Percentiles rank a stretch among this genome's conserved stretches.
Conservation (phyloP, 2,113 vertebrate species). For the Nibea albiflora region DNA sequence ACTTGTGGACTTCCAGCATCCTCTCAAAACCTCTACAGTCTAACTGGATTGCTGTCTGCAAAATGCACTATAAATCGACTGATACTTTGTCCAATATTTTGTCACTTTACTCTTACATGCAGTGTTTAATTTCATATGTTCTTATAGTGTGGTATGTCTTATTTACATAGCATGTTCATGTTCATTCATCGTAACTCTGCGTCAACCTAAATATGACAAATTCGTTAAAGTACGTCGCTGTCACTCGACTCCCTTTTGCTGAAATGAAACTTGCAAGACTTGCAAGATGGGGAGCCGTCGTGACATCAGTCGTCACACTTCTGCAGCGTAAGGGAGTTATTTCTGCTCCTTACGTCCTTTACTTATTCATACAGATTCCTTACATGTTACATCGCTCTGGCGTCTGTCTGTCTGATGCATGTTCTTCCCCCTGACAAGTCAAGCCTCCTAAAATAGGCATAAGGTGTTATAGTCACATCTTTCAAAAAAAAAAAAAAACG, state of each 20-base stretch:
- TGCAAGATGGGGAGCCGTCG: background rate
- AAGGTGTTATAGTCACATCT: background rate
- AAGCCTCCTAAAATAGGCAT: slow-evolving; percentile 1
- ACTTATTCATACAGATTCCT: slow-evolving; percentile 7
- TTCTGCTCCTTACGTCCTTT: background rate
- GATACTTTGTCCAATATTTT: too few species aligned
- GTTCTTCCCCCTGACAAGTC: background rate
- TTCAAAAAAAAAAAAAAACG: background rate
- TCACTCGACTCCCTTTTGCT: background rate
- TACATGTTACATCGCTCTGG: background rate
- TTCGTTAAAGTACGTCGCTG: too few species aligned
- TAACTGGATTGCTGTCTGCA: too few species aligned
- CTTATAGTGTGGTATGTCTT: too few species aligned
- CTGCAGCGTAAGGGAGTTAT: background rate
- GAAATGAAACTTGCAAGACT: background rate
- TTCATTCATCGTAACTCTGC: too few species aligned
- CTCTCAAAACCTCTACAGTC: too few species aligned
- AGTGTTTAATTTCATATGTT: too few species aligned
- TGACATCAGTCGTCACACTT: background rate
- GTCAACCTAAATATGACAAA: too few species aligned
- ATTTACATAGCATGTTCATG: too few species aligned
- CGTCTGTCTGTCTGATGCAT: background rate
- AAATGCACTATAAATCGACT: too few species aligned
- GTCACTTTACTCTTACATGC: too few species aligned
- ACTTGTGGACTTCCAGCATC: too few species aligned